phyloP scores from a whole-genome alignment of 1,140 invertebrate species.

The Neoseiulus cucumeris region DNA sequence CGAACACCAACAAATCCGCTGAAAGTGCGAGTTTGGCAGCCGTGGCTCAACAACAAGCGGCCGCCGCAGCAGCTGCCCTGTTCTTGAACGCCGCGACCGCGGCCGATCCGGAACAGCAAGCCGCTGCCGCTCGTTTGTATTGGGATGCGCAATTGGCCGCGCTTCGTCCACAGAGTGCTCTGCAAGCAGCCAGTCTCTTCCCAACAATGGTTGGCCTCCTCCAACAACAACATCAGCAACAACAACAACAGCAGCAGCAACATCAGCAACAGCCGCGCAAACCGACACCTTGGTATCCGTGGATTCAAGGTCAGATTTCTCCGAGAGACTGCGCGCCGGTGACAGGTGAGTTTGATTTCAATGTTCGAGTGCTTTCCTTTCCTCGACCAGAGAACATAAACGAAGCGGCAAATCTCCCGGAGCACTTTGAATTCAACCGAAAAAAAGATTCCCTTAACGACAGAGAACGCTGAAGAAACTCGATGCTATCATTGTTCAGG shows the following conservation, averaged over 20 bases:
- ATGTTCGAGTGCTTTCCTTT: no score
- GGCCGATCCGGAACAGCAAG: conserved; percentile 6
- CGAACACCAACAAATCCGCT: neutral
- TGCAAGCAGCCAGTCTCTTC: neutral
- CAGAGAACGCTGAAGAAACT: no score
- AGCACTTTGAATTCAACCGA: no score
- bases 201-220: conserved; percentile 1
- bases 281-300: conserved; percentile 1
- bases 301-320: neutral
- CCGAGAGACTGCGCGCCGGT: neutral
- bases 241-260: no score
- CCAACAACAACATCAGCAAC: neutral
- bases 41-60: neutral
- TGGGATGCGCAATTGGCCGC: conserved; percentile 8
- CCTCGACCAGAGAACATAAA: no score
- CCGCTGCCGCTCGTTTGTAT: neutral
- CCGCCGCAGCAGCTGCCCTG: neutral
- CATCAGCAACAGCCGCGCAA: neutral
- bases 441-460: no score
- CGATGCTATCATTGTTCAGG: no score
- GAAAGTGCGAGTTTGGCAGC: neutral
- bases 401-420: no score
- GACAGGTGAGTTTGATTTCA: neutral
- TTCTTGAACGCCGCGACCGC: neutral
- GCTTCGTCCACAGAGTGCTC: neutral